Conservation (phyloP, 2,888 invertebrate species). For the Nemoura dubitans region DNA sequence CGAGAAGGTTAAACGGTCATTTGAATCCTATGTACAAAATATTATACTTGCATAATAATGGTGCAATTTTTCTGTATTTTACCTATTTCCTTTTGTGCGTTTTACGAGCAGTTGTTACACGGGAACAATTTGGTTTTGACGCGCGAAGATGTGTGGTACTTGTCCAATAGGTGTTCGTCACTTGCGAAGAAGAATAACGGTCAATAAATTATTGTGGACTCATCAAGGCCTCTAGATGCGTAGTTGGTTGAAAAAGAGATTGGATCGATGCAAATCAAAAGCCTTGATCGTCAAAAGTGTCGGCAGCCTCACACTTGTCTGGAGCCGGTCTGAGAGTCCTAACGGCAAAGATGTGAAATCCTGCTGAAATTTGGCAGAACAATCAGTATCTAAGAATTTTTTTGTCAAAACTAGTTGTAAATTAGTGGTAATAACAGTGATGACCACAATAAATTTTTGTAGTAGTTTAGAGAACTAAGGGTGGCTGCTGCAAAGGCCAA, state of each 20-base stretch:
- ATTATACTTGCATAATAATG: not conserved
- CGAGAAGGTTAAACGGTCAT: constrained; percentile 3
- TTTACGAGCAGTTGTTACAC: not conserved
- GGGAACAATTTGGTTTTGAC: not conserved
- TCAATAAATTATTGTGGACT: not conserved
- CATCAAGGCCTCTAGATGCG: not conserved
- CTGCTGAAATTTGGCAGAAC: too few relatives aligned
- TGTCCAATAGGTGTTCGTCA: not conserved
- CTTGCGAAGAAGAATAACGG: not conserved
- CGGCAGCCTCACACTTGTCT: not conserved
- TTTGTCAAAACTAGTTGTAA: too few relatives aligned
- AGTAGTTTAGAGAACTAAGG: too few relatives aligned
- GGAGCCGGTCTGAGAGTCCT: not conserved
- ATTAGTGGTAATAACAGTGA: too few relatives aligned
- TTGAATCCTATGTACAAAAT: not conserved
- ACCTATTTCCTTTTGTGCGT: not conserved
- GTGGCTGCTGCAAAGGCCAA: too few relatives aligned
- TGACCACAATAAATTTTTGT: too few relatives aligned
- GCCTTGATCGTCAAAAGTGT: not conserved
- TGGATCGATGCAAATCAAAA: not conserved
- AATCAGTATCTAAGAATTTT: too few relatives aligned
- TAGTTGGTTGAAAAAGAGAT: not conserved
- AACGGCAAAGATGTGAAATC: not conserved
- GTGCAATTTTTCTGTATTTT: not conserved
- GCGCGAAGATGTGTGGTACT: not conserved